A percentile compares a stretch with the other conserved stretches of the same genome.
phyloP scores from a whole-genome alignment of 2,113 vertebrate genomes.

The Pachyramphus minor region DNA sequence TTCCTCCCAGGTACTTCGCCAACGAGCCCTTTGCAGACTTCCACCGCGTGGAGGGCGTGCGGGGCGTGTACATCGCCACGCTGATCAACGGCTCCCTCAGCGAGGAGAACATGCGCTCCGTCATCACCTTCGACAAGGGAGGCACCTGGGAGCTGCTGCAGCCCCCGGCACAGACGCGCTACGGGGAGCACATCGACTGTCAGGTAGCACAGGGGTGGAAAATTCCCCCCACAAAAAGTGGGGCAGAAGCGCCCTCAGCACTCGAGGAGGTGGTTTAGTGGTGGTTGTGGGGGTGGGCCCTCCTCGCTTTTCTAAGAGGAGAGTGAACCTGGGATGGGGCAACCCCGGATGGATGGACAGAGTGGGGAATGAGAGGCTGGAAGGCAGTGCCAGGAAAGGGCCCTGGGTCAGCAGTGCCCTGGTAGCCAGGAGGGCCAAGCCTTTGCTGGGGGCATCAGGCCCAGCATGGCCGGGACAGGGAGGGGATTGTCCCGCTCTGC shows the following conservation, averaged over 20 bases:
- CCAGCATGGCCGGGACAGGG: not conserved
- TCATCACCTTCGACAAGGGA: conserved; percentile 98
- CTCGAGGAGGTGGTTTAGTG: not conserved
- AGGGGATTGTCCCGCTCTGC: not conserved
- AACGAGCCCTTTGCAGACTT: conserved; percentile 94
- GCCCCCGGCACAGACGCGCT: conserved; percentile 83
- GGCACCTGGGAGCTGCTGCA: conserved; percentile 97
- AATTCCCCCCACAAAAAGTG: not conserved
- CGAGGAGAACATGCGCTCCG: conserved; percentile 94
- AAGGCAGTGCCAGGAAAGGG: not conserved
- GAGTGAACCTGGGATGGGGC: not conserved
- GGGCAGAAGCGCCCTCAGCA: not conserved
- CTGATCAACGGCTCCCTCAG: conserved; percentile 88
- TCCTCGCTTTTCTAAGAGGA: not conserved
- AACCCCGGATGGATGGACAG: not conserved
- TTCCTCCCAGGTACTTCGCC: conserved; percentile 85
- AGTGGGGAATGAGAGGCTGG: not conserved
- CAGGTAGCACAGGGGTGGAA: conserved; percentile 69
- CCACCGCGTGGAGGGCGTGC: conserved; percentile 90
- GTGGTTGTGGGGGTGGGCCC: not conserved
- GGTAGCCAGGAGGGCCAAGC: not conserved
- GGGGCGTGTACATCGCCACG: conserved; percentile 92
- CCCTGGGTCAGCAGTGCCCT: not conserved
- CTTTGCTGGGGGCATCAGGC: not conserved
- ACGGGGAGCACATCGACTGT: conserved; percentile 88